Percentiles rank a stretch among this genome's conserved stretches.
These are phyloP conservation scores for Picathartes gymnocephalus DNA, from an alignment of 2,113 vertebrate species.

Conservation along the genomic window DNA sequence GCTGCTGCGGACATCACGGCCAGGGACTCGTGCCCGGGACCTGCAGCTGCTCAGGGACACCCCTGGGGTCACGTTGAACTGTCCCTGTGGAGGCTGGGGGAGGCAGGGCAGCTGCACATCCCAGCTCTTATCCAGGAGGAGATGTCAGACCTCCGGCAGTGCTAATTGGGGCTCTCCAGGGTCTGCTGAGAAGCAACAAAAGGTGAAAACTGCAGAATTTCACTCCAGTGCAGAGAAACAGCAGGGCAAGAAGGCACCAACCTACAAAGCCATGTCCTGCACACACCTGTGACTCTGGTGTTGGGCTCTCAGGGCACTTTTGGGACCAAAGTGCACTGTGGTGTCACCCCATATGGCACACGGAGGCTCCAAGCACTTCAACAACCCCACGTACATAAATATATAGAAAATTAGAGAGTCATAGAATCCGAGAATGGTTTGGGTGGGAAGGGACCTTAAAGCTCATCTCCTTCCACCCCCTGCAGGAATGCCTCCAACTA, in stretches of 20 bases:
- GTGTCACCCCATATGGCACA: accelerated
- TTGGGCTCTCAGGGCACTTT: not conserved
- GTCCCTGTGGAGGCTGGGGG: not conserved
- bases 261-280: not conserved
- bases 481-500: not conserved
- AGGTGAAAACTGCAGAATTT: accelerated
- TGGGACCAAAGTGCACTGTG: accelerated
- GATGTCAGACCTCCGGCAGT: not conserved
- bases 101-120: not conserved
- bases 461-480: too few species aligned
- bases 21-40: accelerated
- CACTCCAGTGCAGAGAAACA: not conserved
- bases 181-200: not conserved
- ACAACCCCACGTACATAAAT: accelerated
- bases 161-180: not conserved
- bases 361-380: accelerated
- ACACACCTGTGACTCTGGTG: not conserved
- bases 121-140: accelerated
- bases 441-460: not conserved
- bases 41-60: not conserved
- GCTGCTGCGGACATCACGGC: not conserved
- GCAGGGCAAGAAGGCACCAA: accelerated
- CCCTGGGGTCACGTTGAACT: accelerated
- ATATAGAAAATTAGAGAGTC: not conserved
- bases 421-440: not conserved